A percentile compares a stretch with the other conserved stretches of the same genome.
Evolutionary conservation across 2,797 vertebrate genomes (phyloP).

Genomic region (Falco peregrinus): DNA sequence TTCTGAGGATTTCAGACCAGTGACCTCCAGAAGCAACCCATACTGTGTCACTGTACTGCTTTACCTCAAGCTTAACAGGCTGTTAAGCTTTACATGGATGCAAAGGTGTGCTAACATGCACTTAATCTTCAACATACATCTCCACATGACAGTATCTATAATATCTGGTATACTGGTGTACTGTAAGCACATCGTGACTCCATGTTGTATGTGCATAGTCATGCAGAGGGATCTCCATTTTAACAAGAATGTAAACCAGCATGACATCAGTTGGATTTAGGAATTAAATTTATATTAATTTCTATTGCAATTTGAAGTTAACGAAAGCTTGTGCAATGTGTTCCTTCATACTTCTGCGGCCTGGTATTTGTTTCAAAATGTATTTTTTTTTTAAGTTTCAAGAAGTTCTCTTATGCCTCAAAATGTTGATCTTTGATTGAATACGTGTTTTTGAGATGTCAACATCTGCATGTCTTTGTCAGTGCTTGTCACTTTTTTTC

Average conservation of each 20-base stretch:
- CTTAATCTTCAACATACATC: neutral
- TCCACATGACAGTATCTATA: fast-evolving
- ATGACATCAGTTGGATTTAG: neutral
- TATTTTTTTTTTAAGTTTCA: neutral
- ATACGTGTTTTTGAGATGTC: fast-evolving
- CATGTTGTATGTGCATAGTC: neutral
- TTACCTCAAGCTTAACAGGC: neutral
- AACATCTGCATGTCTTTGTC: neutral
- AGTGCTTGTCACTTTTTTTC: neutral
- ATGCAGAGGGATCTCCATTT: neutral
- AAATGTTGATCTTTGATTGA: neutral
- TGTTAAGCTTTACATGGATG: neutral
- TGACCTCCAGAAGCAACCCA: neutral
- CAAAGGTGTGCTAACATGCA: neutral
- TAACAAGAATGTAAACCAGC: neutral
- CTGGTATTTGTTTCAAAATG: neutral
- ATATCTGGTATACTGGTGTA: neutral
- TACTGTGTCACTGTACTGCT: neutral
- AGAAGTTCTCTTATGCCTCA: neutral
- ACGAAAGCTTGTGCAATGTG: neutral
- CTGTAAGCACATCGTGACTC: neutral
- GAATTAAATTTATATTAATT: neutral
- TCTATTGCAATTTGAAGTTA: neutral
- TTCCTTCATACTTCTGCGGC: neutral
- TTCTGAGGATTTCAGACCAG: neutral